Percentiles rank a stretch among this genome's conserved stretches.
Evolutionary conservation across 2,888 invertebrate genomes (phyloP).

Genomic region (Trichogramma dendrolimi): DNA sequence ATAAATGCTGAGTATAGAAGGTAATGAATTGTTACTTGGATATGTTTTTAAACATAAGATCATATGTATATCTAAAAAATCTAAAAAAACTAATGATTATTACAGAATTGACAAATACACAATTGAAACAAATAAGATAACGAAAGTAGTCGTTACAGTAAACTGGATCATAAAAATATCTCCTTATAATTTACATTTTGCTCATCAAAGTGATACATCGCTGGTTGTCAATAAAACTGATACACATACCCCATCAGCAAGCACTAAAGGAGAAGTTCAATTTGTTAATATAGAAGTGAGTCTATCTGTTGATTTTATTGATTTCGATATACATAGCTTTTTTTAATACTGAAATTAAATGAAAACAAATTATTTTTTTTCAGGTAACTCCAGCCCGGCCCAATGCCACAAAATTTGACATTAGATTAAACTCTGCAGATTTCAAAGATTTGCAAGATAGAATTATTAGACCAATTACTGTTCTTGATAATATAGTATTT

Average conservation of each 20-base stretch:
- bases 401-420: conserved; percentile 60
- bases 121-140: conserved; percentile 65
- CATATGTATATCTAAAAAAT: conserved; percentile 11
- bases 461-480: conserved; percentile 63
- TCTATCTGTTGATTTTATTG: conserved; percentile 3
- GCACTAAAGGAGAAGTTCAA: conserved; percentile 68
- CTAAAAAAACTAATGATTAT: conserved; percentile 32
- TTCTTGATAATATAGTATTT: conserved; percentile 68
- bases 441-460: conserved; percentile 74
- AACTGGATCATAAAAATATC: conserved; percentile 84
- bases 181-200: conserved; percentile 68
- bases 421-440: conserved; percentile 73
- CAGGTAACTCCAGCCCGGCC: conserved; percentile 62
- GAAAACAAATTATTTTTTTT: not conserved
- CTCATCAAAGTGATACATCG: conserved; percentile 75
- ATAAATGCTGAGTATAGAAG: conserved; percentile 73
- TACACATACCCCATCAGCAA: conserved; percentile 65
- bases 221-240: conserved; percentile 74
- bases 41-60: conserved; percentile 1
- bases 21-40: conserved; percentile 48
- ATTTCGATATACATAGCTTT: not conserved
- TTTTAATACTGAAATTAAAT: not conserved
- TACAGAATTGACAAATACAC: conserved; percentile 70
- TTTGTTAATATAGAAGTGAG: conserved; percentile 72
- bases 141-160: conserved; percentile 72